phyloP scores from a whole-genome alignment of 2,797 vertebrate species.

The Aulostomus chinensis region DNA sequence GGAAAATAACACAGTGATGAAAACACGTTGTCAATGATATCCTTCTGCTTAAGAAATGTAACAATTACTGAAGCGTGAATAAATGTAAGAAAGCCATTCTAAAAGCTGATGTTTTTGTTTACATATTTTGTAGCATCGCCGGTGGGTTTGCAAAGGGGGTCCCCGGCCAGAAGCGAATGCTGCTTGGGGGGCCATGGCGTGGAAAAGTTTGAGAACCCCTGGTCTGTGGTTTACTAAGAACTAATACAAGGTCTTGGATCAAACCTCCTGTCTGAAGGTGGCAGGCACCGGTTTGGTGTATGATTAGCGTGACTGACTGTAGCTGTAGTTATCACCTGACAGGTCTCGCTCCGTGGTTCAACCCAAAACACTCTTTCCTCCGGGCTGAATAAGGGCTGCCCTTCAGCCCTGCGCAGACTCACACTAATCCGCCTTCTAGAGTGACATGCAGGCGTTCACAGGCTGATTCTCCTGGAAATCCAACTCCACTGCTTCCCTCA shows the following conservation, averaged over 20 bases:
- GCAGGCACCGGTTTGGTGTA: constrained; percentile 11
- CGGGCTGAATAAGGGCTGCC: constrained; percentile 40
- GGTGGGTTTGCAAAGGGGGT: too few relatives aligned
- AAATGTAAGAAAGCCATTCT: too few relatives aligned
- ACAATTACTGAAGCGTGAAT: too few relatives aligned
- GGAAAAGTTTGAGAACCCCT: too few relatives aligned
- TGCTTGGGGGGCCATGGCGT: too few relatives aligned
- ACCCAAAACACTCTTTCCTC: constrained; percentile 60
- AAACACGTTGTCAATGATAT: too few relatives aligned
- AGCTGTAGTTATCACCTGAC: constrained; percentile 33
- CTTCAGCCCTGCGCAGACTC: constrained; percentile 32
- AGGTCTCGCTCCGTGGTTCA: constrained; percentile 40
- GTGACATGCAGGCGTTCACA: constrained; percentile 32
- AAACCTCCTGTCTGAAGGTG: constrained; percentile 3
- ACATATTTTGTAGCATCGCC: too few relatives aligned
- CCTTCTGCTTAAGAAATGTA: too few relatives aligned
- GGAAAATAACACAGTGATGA: too few relatives aligned
- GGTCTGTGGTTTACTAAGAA: too few relatives aligned
- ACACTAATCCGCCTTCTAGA: constrained; percentile 49
- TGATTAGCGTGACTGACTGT: constrained; percentile 33
- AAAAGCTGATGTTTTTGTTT: too few relatives aligned
- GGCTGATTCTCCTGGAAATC: constrained; percentile 40
- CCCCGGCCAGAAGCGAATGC: too few relatives aligned
- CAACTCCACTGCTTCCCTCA: constrained; percentile 25
- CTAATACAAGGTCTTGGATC: constrained; percentile 6